These are phyloP conservation scores for Leptobrachium leishanense DNA, from an alignment of 2,113 vertebrate species.

Conservation along the genomic window DNA sequence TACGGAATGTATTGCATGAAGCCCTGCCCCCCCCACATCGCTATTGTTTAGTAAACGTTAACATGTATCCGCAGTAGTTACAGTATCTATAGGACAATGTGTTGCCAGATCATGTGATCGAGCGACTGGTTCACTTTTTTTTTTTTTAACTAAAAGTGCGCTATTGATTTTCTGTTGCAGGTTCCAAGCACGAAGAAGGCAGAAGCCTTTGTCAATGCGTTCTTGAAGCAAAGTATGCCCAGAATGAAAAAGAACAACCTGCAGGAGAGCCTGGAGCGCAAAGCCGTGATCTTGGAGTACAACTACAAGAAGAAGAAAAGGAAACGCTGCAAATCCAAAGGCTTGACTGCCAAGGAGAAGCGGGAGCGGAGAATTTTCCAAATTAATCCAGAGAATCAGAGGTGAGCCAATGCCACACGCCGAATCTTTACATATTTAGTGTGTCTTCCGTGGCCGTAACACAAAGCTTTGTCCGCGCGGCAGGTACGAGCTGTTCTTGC, in stretches of 20 bases:
- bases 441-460: too few relatives aligned
- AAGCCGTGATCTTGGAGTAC: conserved; percentile 79
- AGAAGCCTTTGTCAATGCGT: conserved; percentile 69
- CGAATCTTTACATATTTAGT: neutral
- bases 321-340: conserved; percentile 65
- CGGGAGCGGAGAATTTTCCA: conserved; percentile 76
- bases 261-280: conserved; percentile 64
- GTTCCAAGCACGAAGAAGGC: conserved; percentile 58
- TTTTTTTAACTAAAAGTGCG: neutral
- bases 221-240: conserved; percentile 74
- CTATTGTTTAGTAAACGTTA: too few relatives aligned
- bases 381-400: conserved; percentile 79
- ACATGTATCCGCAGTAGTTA: too few relatives aligned
- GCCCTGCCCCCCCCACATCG: too few relatives aligned
- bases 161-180: conserved; percentile 54
- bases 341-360: conserved; percentile 74
- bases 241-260: conserved; percentile 31
- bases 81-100: too few relatives aligned
- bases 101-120: neutral
- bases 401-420: conserved; percentile 51
- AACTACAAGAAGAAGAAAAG: conserved; percentile 53
- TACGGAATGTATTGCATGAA: too few relatives aligned
- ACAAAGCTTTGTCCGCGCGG: neutral
- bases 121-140: neutral
- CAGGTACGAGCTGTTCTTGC: conserved; percentile 86